Percentiles rank a stretch among this genome's conserved stretches.
These are phyloP conservation scores for Globia sparganii DNA, from an alignment of 2,888 invertebrate genomes.

Conservation along the genomic window DNA sequence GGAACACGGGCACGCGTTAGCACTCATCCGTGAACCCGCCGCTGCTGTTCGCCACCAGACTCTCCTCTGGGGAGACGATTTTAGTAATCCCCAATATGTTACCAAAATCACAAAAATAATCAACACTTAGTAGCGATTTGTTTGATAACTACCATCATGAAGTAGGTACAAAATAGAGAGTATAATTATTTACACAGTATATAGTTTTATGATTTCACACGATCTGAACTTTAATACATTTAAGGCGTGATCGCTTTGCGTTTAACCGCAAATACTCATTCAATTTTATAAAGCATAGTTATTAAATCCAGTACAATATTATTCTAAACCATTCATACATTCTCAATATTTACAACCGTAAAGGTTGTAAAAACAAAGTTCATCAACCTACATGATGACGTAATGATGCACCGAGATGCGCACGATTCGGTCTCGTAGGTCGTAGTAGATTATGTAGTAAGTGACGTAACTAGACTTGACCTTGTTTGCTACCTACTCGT, in stretches of 20 bases:
- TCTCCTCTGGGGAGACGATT: too few species aligned
- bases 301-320: constrained; percentile 6
- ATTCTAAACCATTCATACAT: constrained; percentile 11
- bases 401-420: constrained; percentile 71
- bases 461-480: constrained; percentile 65
- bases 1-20: too few species aligned
- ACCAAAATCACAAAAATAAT: too few species aligned
- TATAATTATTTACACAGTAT: too few species aligned
- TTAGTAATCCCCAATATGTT: too few species aligned
- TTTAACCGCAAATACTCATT: neutral
- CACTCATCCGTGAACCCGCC: too few species aligned
- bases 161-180: too few species aligned
- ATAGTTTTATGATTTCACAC: neutral
- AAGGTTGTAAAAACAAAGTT: too few species aligned
- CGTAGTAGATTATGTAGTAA: constrained; percentile 54
- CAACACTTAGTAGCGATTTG: too few species aligned
- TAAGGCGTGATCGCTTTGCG: constrained; percentile 16
- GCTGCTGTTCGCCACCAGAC: too few species aligned
- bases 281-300: neutral
- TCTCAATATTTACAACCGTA: constrained; percentile 30
- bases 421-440: constrained; percentile 67
- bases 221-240: neutral
- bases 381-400: constrained; percentile 55
- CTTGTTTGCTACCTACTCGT: constrained; percentile 71
- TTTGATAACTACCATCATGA: too few species aligned